phyloP scores from a whole-genome alignment of 2,888 invertebrate genomes.

The Morpho deidamia region DNA sequence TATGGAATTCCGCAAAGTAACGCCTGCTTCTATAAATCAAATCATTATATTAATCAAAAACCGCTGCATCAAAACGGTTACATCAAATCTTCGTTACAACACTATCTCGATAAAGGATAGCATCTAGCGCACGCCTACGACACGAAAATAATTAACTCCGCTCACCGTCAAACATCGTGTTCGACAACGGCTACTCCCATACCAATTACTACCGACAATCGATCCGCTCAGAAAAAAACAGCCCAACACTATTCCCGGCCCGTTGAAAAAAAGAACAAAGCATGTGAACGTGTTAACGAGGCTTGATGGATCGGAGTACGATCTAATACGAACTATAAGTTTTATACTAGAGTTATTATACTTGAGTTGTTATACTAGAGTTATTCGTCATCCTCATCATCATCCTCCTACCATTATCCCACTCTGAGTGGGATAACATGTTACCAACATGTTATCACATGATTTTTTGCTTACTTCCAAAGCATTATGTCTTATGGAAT shows the following conservation, averaged over 20 bases:
- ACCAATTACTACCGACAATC: conserved; percentile 74
- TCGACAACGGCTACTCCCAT: conserved; percentile 73
- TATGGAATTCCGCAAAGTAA: too few species aligned
- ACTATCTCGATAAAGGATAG: conserved; percentile 57
- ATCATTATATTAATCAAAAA: conserved; percentile 2
- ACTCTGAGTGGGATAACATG: too few species aligned
- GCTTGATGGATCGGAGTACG: conserved; percentile 65
- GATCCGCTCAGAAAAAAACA: conserved; percentile 51
- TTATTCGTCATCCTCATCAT: too few species aligned
- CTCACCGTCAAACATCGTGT: conserved; percentile 70
- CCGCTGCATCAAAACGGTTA: conserved; percentile 35
- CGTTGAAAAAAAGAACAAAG: conserved; percentile 44
- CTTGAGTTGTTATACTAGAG: too few species aligned
- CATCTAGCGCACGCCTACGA: conserved; percentile 67
- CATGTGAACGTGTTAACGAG: conserved; percentile 67
- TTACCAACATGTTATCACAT: too few species aligned
- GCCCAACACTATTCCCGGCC: conserved; percentile 55
- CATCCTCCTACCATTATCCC: too few species aligned
- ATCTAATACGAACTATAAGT: conserved; percentile 45
- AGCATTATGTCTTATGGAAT: too few species aligned
- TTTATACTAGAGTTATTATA: too few species aligned
- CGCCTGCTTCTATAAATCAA: too few species aligned
- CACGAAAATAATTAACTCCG: conserved; percentile 74
- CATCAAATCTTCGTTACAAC: conserved; percentile 50
- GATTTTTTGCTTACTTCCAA: too few species aligned